Conservation (phyloP, 30 jellyfish, hydroid and myxozoan species). For the Aurelia sp. region DNA sequence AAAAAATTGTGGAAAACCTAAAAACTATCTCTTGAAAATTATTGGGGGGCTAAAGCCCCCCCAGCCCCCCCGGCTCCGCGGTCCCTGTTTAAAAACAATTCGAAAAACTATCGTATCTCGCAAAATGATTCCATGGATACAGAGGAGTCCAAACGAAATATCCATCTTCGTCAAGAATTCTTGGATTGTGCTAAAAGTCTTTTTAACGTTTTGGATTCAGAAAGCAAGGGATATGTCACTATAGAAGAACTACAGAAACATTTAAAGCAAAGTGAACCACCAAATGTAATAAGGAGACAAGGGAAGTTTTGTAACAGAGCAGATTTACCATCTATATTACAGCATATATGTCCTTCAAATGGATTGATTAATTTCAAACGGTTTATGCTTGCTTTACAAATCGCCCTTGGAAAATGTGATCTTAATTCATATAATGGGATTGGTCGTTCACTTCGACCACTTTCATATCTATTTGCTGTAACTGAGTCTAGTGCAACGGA, state of each 20-base stretch:
- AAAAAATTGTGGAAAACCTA: too few relatives aligned
- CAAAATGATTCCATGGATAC: background rate
- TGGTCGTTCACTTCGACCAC: slow-evolving; percentile 67
- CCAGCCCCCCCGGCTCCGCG: too few relatives aligned
- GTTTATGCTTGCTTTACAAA: slow-evolving; percentile 53
- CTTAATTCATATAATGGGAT: slow-evolving; percentile 11
- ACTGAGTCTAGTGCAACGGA: slow-evolving; percentile 41
- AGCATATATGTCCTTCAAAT: slow-evolving; percentile 55
- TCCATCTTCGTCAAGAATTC: background rate
- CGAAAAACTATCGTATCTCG: background rate
- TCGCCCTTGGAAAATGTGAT: slow-evolving; percentile 51
- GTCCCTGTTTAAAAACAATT: background rate
- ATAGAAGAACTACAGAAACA: slow-evolving; percentile 48
- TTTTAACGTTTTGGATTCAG: slow-evolving; percentile 66
- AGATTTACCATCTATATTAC: slow-evolving; percentile 15
- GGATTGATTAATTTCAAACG: slow-evolving; percentile 64
- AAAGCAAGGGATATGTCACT: slow-evolving; percentile 53
- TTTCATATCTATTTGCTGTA: slow-evolving; percentile 59
- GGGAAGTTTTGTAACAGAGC: background rate
- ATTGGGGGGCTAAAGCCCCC: too few relatives aligned
- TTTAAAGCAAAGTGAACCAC: slow-evolving; percentile 1
- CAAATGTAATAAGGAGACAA: background rate
- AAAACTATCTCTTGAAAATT: too few relatives aligned
- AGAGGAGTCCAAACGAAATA: background rate
- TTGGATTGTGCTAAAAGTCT: slow-evolving; percentile 40